Evolutionary conservation across 1,140 invertebrate species (phyloP).

Genomic region (Micrasema minimum): DNA sequence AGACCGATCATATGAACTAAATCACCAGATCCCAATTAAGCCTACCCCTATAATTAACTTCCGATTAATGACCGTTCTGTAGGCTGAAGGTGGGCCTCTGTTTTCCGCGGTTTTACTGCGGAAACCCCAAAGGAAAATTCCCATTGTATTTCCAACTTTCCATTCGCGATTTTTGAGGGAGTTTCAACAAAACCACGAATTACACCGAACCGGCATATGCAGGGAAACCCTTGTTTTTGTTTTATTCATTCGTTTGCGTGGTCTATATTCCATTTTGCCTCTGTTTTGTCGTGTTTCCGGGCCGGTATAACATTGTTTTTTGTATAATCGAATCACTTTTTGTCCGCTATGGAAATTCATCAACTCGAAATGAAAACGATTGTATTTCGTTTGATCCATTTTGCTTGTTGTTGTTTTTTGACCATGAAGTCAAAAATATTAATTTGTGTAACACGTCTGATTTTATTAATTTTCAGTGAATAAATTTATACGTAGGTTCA

Average conservation of each 20-base stretch:
- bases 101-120: not conserved
- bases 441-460: no score
- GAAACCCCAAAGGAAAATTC: conserved; percentile 21
- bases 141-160: conserved; percentile 7
- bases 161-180: not conserved
- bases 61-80: conserved; percentile 30
- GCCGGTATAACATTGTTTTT: not conserved
- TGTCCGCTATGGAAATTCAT: conserved; percentile 20
- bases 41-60: conserved; percentile 33
- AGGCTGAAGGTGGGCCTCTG: not conserved
- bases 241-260: conserved; percentile 25
- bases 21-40: conserved; percentile 40
- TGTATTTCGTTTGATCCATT: not conserved
- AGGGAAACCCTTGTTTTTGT: conserved; percentile 16
- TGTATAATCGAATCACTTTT: conserved; percentile 23
- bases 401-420: no score
- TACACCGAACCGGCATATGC: conserved; percentile 24
- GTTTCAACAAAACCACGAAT: conserved; percentile 11
- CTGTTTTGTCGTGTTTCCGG: conserved; percentile 18
- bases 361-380: conserved; percentile 18
- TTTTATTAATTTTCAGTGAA: no score
- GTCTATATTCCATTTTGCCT: conserved; percentile 24
- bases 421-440: no score
- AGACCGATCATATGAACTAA: conserved; percentile 25
- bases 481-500: no score